Evolutionary conservation across 1,140 invertebrate genomes (phyloP).

Genomic region (Orius laevigatus): DNA sequence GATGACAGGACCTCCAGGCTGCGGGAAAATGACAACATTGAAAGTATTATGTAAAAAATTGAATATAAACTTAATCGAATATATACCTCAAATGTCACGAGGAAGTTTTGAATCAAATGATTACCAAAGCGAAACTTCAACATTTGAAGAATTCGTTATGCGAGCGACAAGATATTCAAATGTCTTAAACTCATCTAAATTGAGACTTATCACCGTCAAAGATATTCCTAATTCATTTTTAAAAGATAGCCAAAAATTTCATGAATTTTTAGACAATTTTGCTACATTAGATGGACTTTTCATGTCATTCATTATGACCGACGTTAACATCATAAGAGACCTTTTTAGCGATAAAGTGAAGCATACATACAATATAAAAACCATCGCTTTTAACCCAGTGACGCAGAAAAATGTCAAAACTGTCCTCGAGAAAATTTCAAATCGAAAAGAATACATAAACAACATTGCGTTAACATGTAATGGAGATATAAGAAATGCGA

Average conservation of each 20-base stretch:
- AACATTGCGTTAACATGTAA: slow-evolving; percentile 5
- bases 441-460: background rate
- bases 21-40: slow-evolving; percentile 13
- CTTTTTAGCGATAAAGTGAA: slow-evolving; percentile 12
- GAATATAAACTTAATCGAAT: slow-evolving; percentile 12
- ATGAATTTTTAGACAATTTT: slow-evolving; percentile 8
- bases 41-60: slow-evolving; percentile 10
- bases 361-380: background rate
- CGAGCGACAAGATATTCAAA: slow-evolving; percentile 11
- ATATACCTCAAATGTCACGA: background rate
- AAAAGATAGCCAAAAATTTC: slow-evolving; percentile 8
- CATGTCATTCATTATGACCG: slow-evolving; percentile 13
- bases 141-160: slow-evolving; percentile 13
- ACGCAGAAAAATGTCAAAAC: slow-evolving; percentile 6
- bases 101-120: background rate
- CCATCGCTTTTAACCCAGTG: slow-evolving; percentile 13
- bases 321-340: background rate
- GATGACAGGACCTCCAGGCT: slow-evolving; percentile 11
- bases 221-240: slow-evolving; percentile 14
- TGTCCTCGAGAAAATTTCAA: slow-evolving; percentile 1
- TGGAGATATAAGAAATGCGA: slow-evolving; percentile 15
- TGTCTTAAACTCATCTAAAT: slow-evolving; percentile 2
- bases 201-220: slow-evolving; percentile 7
- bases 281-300: background rate
- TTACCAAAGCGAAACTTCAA: slow-evolving; percentile 4